Conservation (phyloP, 2,113 vertebrate species). For the Nibea coibor region DNA sequence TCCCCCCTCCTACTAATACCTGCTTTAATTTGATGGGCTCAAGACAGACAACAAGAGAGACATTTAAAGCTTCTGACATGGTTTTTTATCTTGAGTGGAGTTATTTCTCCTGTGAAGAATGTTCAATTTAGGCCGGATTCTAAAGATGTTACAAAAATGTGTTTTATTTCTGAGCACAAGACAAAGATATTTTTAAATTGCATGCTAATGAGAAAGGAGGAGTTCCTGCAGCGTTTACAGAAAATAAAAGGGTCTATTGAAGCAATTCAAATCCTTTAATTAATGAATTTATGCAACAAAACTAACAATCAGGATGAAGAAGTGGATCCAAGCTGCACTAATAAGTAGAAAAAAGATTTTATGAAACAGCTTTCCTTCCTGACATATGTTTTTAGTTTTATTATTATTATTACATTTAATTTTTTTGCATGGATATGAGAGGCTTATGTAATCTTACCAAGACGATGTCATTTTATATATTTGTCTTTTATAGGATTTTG, state of each 20-base stretch:
- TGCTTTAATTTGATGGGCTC: constrained; percentile 62
- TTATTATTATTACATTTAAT: constrained; percentile 4
- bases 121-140: neutral
- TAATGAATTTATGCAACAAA: neutral
- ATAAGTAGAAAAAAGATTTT: neutral
- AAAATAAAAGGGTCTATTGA: neutral
- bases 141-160: neutral
- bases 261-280: neutral
- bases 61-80: constrained; percentile 9
- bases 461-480: neutral
- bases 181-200: neutral
- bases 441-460: constrained; percentile 4
- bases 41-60: constrained; percentile 30
- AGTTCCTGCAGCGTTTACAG: neutral
- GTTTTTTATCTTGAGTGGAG: constrained; percentile 1
- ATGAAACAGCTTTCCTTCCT: neutral
- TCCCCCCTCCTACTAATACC: constrained; percentile 40
- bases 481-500: constrained; percentile 7
- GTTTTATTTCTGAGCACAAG: neutral
- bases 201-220: neutral
- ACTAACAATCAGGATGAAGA: neutral
- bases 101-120: constrained; percentile 12
- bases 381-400: neutral
- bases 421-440: neutral
- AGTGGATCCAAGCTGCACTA: neutral